These are phyloP conservation scores for Heterotilapia buettikoferi DNA, from an alignment of 2,113 vertebrate species.

Conservation along the genomic window DNA sequence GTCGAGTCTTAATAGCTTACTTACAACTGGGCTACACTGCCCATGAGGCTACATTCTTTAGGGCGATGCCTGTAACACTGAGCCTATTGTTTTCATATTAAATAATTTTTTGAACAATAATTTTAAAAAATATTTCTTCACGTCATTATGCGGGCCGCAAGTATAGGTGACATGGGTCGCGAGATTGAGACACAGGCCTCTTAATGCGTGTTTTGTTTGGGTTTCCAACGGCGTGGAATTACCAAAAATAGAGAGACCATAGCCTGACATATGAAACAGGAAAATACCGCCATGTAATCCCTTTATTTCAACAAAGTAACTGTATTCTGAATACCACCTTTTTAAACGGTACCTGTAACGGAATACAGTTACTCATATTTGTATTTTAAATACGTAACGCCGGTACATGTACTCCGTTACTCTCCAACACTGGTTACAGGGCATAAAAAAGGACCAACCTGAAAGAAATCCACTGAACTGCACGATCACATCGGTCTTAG, in stretches of 20 bases:
- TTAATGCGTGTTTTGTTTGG: not conserved
- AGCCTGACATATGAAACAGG: not conserved
- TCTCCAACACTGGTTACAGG: not conserved
- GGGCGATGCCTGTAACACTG: not conserved
- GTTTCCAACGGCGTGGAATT: not conserved
- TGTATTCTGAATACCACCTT: not conserved
- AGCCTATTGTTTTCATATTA: not conserved
- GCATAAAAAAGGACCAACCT: not conserved
- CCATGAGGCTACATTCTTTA: fast-evolving
- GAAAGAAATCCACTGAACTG: not conserved
- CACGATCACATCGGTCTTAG: not conserved
- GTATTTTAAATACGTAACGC: not conserved
- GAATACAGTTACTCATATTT: not conserved
- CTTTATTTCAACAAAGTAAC: not conserved
- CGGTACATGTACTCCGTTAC: not conserved
- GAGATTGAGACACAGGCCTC: not conserved
- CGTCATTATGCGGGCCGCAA: not conserved
- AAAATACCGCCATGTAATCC: fast-evolving
- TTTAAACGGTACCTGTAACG: not conserved
- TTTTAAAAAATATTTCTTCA: not conserved
- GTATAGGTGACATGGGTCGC: fast-evolving
- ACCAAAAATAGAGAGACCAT: fast-evolving
- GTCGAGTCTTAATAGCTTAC: not conserved
- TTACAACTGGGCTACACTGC: fast-evolving
- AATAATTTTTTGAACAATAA: not conserved